Conservation (phyloP, 2,888 invertebrate genomes). For the Lordiphosa andalusiaca region DNA sequence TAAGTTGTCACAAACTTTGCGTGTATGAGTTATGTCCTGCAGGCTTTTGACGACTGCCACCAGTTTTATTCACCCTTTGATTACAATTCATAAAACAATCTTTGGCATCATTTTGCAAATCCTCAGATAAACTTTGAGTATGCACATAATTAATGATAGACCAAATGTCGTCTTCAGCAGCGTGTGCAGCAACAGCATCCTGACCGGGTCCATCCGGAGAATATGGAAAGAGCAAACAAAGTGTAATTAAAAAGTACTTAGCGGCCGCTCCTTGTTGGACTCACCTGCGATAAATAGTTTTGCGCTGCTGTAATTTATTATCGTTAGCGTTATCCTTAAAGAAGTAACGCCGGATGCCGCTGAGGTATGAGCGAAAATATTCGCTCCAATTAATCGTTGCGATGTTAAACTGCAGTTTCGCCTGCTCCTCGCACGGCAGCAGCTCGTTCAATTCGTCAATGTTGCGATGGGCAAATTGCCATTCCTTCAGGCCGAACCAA, state of each 20-base stretch:
- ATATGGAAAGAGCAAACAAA: slow-evolving; percentile 54
- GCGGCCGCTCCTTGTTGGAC: slow-evolving; percentile 29
- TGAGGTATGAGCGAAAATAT: slow-evolving; percentile 85
- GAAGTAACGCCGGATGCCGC: slow-evolving; percentile 85
- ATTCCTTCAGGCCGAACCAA: slow-evolving; percentile 80
- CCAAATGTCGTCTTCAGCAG: slow-evolving; percentile 78
- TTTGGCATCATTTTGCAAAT: slow-evolving; percentile 74
- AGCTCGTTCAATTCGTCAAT: slow-evolving; percentile 77
- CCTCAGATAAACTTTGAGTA: slow-evolving; percentile 75
- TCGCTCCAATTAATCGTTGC: slow-evolving; percentile 84
- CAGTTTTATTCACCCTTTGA: slow-evolving; percentile 34
- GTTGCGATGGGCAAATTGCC: slow-evolving; percentile 79
- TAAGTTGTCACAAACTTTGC: slow-evolving; percentile 47
- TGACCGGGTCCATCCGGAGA: slow-evolving; percentile 40
- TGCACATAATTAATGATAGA: slow-evolving; percentile 76
- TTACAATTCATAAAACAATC: slow-evolving; percentile 67
- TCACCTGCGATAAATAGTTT: slow-evolving; percentile 79
- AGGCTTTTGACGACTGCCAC: slow-evolving; percentile 26
- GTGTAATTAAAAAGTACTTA: slow-evolving; percentile 77
- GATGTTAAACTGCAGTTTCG: slow-evolving; percentile 82
- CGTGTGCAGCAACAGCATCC: slow-evolving; percentile 76
- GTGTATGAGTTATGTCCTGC: slow-evolving; percentile 63
- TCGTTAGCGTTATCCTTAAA: slow-evolving; percentile 85
- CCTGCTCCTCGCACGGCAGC: slow-evolving; percentile 61
- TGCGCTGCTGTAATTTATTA: slow-evolving; percentile 75